Evolutionary conservation across 2,888 invertebrate genomes (phyloP), one percentile per base, ranked within the genome.

Genomic region (Smittia sp.): DNA sequence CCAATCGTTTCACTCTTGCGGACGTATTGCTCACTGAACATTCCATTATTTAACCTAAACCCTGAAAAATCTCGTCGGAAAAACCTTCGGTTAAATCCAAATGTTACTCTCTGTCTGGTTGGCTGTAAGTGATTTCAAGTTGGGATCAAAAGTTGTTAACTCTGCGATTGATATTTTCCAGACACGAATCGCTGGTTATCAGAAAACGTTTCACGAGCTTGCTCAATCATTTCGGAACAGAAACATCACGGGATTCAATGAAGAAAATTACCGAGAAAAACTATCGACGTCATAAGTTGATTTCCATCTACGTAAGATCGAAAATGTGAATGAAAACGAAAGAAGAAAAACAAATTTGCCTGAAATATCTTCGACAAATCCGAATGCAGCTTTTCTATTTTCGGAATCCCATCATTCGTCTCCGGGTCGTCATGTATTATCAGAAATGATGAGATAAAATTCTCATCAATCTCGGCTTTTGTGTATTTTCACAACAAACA

Each of bases 321-420:
- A 7, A 15, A 32, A 32, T 6, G 20, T 38, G 66, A 66, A 66
- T 32, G 66, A 66, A 66, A 66, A 32, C 20, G 20, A 22, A 22
- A n/a, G 22, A 52, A 69, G 27, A 52, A 46, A 25, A 66, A 69
- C 52, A 69, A n/a, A 52, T 69, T 69, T 69, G 54, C 58, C 32
- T 70, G 54, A 70, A 72, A 72, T 72, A 69, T 69, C 38, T 38
- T 27, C 18, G 18, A 46, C 4, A 4, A 22, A 63, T 25, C 39
- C 15, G 38, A 32, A 15, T 66, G 18, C 15, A 66, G 13, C 9
- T 15, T 9, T 2, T 32, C 18, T 66, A 18, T 66, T 20, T 39
- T 39, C 7, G 39, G n/a, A 22, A 63, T 4, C 58, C 2, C 27
- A 63, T 22, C 63, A 63, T 22, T 11, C 58, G n/a, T 20, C 13